phyloP scores from a whole-genome alignment of 2,888 invertebrate genomes.

The Hymenopus coronatus region DNA sequence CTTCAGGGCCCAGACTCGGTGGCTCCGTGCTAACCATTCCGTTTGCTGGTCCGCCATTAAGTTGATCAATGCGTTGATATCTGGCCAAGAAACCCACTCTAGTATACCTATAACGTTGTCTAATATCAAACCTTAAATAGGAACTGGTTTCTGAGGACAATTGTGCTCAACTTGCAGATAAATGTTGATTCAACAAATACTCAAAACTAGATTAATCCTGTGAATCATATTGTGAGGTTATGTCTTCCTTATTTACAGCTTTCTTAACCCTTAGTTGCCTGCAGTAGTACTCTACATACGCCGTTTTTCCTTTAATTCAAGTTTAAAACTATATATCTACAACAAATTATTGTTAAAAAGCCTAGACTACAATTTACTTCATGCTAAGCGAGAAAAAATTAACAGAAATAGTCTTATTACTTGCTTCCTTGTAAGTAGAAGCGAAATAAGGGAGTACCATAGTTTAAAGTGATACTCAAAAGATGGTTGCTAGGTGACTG shows the following conservation, averaged over 20 bases:
- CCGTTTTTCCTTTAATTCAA: too few relatives aligned
- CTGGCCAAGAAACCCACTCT: background rate
- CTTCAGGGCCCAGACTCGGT: background rate
- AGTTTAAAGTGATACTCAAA: too few relatives aligned
- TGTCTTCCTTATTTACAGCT: too few relatives aligned
- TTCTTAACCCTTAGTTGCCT: background rate
- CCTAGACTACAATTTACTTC: too few relatives aligned
- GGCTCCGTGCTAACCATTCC: background rate
- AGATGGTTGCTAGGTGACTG: too few relatives aligned
- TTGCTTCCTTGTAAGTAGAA: too few relatives aligned
- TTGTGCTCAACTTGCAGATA: background rate
- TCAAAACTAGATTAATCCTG: background rate
- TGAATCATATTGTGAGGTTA: background rate
- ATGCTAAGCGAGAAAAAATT: too few relatives aligned
- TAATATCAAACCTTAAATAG: background rate
- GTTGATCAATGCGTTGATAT: background rate
- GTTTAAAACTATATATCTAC: too few relatives aligned
- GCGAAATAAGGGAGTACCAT: too few relatives aligned
- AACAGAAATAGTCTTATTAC: too few relatives aligned
- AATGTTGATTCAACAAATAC: background rate
- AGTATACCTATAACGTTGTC: background rate
- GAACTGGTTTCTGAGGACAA: background rate
- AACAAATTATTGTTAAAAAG: too few relatives aligned
- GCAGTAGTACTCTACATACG: too few relatives aligned
- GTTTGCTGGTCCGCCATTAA: background rate